Evolutionary conservation across 2,797 vertebrate genomes (phyloP), one percentile per base, ranked within the genome.

Genomic region (Neosilurus mollespiculum): DNA sequence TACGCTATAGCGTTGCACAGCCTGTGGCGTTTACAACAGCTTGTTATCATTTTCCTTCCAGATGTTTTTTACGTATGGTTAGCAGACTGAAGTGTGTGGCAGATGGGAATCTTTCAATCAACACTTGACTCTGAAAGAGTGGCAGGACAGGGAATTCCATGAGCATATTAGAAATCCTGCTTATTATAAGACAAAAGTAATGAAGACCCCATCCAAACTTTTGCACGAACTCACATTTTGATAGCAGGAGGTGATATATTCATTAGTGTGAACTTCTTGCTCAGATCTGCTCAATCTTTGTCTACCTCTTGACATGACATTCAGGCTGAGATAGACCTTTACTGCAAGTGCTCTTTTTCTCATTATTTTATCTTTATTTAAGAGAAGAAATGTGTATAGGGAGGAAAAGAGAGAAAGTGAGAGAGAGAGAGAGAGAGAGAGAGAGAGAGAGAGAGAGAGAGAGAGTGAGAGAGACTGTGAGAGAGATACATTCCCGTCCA

Each of bases 101-200:
- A 85, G 75, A 85, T 82, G 75, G 75, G 67, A 82, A 79, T 62
- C 73, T 85, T 66, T 78, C 80, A 73, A 73, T 73, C 75, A 72
- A 4, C 58, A 6, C 49, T 65, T 65, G 34, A 62, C 56, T 61
- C 49, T 24, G 54, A 66, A 82, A 34, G 51, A 77, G 18, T 72
- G 80, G 16, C 67, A 16, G 75, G 51, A 72, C 69, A 7, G 54
- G 78, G 59, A 79, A 65, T n/a, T 71, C 43, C 53, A 51, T 12
- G 1, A 26, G 24, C 37, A 75, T 14, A 22, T 43, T 18, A 9
- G 5, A 70, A 62, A 62, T 56, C 30, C n/a, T 43, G 34, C 15
- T 77, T 1, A 51, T 24, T 78, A 65, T 65, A 72, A 43, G 2
- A 61, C 2, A 7, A 6, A 24, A 61, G 53, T 26, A 43, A 76